A percentile compares a stretch with the other conserved stretches of the same genome.
Conservation (phyloP, 2,113 vertebrate genomes). For the Neodontobutis hainanensis region DNA sequence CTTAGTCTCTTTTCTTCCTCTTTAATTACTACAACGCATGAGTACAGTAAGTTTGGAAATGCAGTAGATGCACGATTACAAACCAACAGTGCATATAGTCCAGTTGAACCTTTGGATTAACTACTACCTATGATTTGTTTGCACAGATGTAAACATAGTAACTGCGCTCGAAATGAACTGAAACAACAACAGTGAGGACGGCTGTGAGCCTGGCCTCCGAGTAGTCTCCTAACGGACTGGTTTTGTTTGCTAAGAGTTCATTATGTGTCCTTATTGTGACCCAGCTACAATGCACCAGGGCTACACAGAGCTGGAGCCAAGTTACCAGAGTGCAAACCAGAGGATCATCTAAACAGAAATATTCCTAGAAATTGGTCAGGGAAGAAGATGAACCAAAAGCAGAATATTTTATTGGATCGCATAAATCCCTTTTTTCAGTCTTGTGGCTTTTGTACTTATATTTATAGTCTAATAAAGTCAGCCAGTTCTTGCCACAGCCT, state of each 20-base stretch:
- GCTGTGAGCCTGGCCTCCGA: neutral
- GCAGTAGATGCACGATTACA: neutral
- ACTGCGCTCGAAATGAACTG: slow-evolving; percentile 4
- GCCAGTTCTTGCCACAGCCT: neutral
- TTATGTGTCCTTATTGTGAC: neutral
- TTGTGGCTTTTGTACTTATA: slow-evolving; percentile 12
- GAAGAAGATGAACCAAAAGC: neutral
- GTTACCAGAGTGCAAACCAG: neutral
- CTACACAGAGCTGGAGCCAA: neutral
- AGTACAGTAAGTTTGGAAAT: no score
- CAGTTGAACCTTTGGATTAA: neutral
- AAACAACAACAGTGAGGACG: neutral
- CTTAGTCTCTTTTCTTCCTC: slow-evolving; percentile 3
- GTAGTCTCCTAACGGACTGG: neutral
- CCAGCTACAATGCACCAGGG: neutral
- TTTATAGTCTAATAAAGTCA: slow-evolving; percentile 23
- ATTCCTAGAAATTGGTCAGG: neutral
- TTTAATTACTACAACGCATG: neutral
- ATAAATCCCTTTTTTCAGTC: neutral
- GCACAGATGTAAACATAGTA: slow-evolving; percentile 9
- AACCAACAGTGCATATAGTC: neutral
- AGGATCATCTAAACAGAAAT: neutral
- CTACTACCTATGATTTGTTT: neutral
- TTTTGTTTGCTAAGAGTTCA: neutral
- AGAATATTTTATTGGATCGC: neutral